Evolutionary conservation across 2,113 vertebrate genomes (phyloP).

Genomic region (Charadrius vociferus): DNA sequence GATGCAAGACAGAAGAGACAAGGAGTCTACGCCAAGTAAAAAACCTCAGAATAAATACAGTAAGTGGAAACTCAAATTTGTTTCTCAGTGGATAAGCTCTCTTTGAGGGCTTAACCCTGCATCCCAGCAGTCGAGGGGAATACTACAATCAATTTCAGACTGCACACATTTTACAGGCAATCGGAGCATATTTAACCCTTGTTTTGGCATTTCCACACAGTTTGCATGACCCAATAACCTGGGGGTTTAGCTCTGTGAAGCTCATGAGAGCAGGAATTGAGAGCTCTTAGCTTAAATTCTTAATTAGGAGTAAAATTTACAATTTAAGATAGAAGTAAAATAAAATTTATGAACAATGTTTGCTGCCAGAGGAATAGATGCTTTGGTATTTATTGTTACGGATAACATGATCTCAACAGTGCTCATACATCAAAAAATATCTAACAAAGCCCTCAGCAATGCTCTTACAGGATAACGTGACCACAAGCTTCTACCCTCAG

Average conservation of each 20-base stretch:
- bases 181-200: background rate
- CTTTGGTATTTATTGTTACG: background rate
- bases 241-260: background rate
- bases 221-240: background rate
- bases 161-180: background rate
- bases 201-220: background rate
- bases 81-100: background rate
- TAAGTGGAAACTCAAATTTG: background rate
- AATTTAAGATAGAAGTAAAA: background rate
- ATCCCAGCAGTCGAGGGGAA: background rate
- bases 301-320: background rate
- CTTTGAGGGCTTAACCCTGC: background rate
- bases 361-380: background rate
- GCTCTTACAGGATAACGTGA: background rate
- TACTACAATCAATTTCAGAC: background rate
- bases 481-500: background rate
- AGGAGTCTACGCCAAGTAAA: background rate
- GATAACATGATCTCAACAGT: background rate
- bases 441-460: background rate
- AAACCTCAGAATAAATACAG: background rate
- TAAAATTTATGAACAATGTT: background rate
- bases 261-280: background rate
- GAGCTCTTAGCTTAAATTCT: background rate
- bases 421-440: background rate
- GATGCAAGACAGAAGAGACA: background rate